phyloP scores from a whole-genome alignment of 2,797 vertebrate genomes.

The Kryptopterus vitreolus region DNA sequence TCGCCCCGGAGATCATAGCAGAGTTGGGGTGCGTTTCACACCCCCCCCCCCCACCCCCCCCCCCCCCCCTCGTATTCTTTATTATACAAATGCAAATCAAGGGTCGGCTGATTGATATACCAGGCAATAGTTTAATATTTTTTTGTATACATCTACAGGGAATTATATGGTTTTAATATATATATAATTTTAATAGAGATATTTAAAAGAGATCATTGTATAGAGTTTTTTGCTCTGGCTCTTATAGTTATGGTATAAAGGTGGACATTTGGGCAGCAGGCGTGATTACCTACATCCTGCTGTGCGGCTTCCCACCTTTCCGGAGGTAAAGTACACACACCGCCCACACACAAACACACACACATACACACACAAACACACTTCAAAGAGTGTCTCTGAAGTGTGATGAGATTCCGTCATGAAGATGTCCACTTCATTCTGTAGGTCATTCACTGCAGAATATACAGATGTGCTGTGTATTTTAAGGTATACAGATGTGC shows the following conservation, averaged over 20 bases:
- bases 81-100: background rate
- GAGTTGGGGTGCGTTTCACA: slow-evolving; percentile 87
- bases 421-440: background rate
- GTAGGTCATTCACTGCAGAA: background rate
- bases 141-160: no score
- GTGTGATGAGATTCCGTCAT: background rate
- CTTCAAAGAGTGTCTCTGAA: background rate
- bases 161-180: no score
- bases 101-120: background rate
- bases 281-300: slow-evolving; percentile 94
- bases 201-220: no score
- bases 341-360: background rate
- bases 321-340: slow-evolving; percentile 77
- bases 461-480: no score
- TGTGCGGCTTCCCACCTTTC: slow-evolving; percentile 97
- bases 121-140: background rate
- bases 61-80: background rate
- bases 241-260: slow-evolving; percentile 90
- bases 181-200: no score
- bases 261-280: slow-evolving; percentile 98
- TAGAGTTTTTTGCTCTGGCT: background rate
- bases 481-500: no score
- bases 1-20: slow-evolving; percentile 96
- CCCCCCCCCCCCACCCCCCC: no score
- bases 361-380: background rate